Percentiles rank a stretch among this genome's conserved stretches.
phyloP scores from a whole-genome alignment of 1,140 invertebrate genomes.

The Armadillidium nasatum region DNA sequence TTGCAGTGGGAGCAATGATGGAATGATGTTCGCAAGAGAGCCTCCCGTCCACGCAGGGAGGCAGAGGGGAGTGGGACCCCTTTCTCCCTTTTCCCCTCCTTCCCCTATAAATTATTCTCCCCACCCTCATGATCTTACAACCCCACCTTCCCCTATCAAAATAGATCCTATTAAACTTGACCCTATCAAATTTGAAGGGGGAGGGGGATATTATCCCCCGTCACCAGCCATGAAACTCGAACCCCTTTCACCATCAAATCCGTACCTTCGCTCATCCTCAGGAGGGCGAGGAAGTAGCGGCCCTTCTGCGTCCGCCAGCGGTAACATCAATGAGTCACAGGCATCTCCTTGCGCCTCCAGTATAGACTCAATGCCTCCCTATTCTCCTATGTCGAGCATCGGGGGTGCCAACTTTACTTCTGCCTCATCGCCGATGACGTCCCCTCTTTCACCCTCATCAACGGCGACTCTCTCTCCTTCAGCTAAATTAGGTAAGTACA shows the following conservation, averaged over 20 bases:
- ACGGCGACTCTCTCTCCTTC: neutral
- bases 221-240: neutral
- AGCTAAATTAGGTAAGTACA: neutral
- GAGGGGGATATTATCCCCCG: neutral
- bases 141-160: neutral
- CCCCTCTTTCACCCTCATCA: neutral
- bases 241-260: neutral
- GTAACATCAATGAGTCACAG: too few relatives aligned
- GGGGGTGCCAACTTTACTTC: neutral
- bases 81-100: conserved; percentile 2
- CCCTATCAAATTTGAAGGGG: too few relatives aligned
- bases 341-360: neutral
- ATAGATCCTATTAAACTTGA: neutral
- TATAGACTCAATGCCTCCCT: neutral
- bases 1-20: neutral
- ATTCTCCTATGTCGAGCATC: neutral
- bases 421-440: neutral
- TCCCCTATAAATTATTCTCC: conserved; percentile 4
- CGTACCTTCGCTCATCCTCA: neutral
- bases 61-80: neutral
- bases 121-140: neutral
- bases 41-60: conserved; percentile 5
- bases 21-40: conserved; percentile 7
- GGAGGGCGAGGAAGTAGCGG: neutral
- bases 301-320: neutral